Base-by-base conservation (phyloP, 2,888 invertebrate species). In the Eristalis arbustorum region DNA sequence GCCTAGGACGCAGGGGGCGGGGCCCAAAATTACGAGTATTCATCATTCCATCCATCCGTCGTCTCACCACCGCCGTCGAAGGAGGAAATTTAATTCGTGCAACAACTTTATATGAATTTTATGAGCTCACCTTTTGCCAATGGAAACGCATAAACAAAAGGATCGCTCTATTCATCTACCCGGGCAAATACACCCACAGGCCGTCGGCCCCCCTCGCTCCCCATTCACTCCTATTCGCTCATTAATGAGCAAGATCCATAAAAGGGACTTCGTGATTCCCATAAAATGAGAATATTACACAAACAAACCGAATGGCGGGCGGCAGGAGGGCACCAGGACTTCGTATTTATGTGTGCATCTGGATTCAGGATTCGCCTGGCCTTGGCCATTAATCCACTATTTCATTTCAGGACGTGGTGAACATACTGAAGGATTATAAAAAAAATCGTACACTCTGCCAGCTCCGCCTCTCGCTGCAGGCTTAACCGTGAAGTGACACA, bases 251-350 rank as follows among this genome's bases (percentile, higher is more conserved):
- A 61, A 62, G 73, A 71, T 82, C 77, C 62, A 82, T 85, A 82
- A 82, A 74, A 84, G 71, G 68, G 75, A 81, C 67, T 85, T 78
- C 85, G 81, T 81, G 81, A 85, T 78, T 77, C 61, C n/a, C 85
- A 85, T 77, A 77, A 85, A 85, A 85, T 67, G 62, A 23, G 42
- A 34, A 49, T 64, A 57, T 56, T 8, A 18, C 6, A 59, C 61
- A 34, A 23, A 57, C n/a, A 68, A 62, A 73, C 42, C 14, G n/a
- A 81, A 61, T 23, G 61, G 37, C 10, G 37, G n/a, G 37, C 1
- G 8, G 37, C 0, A 3, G 13, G 2, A 13, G 3, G 8, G 31
- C 23, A 63, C 73, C 37, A 23, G 66, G 37, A 22, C 37, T 59
- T 37, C 57, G 40, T 75, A 42, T 56, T 25, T 42, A 18, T 25